phyloP scores from a whole-genome alignment of 2,113 vertebrate species.

The Neoarius graeffei region DNA sequence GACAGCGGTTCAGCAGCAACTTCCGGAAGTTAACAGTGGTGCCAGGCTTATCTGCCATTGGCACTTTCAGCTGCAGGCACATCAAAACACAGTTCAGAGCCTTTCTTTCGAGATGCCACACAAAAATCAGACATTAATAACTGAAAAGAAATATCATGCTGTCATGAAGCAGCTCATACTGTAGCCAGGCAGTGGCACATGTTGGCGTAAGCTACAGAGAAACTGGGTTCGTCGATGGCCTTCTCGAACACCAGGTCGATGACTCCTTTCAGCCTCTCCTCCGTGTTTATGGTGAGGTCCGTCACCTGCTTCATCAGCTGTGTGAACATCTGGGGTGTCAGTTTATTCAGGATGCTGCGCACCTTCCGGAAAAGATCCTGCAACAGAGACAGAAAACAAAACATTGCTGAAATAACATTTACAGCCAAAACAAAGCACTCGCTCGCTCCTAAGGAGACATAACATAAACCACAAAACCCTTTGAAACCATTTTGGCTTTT shows the following conservation, averaged over 20 bases:
- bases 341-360: conserved; percentile 96
- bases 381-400: not conserved
- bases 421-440: not conserved
- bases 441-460: not conserved
- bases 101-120: not conserved
- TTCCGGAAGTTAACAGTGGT: conserved; percentile 95
- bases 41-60: conserved; percentile 92
- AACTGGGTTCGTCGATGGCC: conserved; percentile 94
- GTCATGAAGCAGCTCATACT: conserved; percentile 68
- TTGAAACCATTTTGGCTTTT: not conserved
- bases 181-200: conserved; percentile 96
- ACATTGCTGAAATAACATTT: not conserved
- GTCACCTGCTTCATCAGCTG: conserved; percentile 98
- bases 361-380: conserved; percentile 96
- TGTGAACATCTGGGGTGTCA: conserved; percentile 97
- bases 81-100: conserved; percentile 29
- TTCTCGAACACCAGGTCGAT: conserved; percentile 99
- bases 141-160: not conserved
- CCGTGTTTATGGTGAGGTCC: conserved; percentile 93
- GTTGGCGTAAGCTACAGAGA: conserved; percentile 95
- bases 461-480: not conserved
- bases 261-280: conserved; percentile 95
- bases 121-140: not conserved
- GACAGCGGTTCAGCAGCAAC: conserved; percentile 93
- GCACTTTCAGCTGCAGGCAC: conserved; percentile 81